Evolutionary conservation across 2,888 invertebrate genomes (phyloP), one percentile per base, ranked within the genome.

Genomic region (Linyphia triangularis): DNA sequence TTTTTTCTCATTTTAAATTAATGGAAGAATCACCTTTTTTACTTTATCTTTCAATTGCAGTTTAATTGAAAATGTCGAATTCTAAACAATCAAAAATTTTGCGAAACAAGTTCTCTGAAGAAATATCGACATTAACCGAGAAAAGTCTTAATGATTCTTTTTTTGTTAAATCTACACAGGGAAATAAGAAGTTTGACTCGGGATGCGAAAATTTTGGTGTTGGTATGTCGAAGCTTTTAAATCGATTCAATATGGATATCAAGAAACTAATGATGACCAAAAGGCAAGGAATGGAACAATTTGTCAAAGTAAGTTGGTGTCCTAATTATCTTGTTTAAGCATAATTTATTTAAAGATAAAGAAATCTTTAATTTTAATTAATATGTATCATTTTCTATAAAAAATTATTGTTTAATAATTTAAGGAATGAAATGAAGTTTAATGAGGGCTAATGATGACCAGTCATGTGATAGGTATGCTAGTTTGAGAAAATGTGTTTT

Each of bases 241-340:
- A 69, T 33, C 51, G 7, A 22, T 81, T 81, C 59, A 69, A 69
- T 57, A n/a, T 19, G 5, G 69, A 69, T 28, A 16, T 69, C 10
- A 57, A 37, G 16, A n/a, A 51, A 51, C 22, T 81, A n/a, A 19
- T 81, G n/a, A 19, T 16, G n/a, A 2, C 13, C 22, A 81, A 81
- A 26, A 43, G 57, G 69, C 69, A 37, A 13, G 57, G 7, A 22
- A 28, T 81, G 37, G 51, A 57, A 13, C 24, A 69, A 37, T 59
- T 81, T 22, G 69, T 69, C 9, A 13, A 69, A n/a, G 81, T 81
- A 81, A 37, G 57, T 33, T n/a, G n/a, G n/a, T n/a, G n/a, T n/a
- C n/a, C n/a, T 1, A 22, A 22, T 22, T 37, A 16, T 37, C n/a
- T n/a, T 26, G 13, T 10, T 28, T 28, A 30, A 37, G 1, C n/a